phyloP scores from a whole-genome alignment of 2,113 vertebrate species.

The Xiphophorus hellerii region DNA sequence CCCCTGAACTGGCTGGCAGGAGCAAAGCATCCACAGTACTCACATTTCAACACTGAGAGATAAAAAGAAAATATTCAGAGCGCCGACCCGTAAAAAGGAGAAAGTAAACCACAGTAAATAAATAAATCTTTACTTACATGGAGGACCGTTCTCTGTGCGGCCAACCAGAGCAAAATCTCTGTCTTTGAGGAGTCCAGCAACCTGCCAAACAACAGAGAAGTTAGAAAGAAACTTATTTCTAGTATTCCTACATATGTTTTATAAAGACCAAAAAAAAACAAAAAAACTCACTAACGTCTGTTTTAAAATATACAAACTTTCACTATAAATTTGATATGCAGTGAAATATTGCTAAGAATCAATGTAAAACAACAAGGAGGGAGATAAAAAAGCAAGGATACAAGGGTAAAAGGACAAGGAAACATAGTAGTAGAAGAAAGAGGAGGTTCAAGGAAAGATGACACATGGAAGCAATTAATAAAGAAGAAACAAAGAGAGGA shows the following conservation, averaged over 20 bases:
- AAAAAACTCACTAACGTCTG: background rate
- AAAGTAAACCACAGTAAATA: background rate
- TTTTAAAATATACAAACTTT: background rate
- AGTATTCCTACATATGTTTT: background rate
- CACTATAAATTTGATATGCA: background rate
- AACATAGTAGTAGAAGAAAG: too few species aligned
- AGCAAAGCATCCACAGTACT: slow-evolving; percentile 93
- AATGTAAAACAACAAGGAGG: background rate
- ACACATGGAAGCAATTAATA: background rate
- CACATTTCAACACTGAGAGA: slow-evolving; percentile 88
- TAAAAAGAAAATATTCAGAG: background rate
- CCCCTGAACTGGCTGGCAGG: slow-evolving; percentile 92
- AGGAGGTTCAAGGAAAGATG: too few species aligned
- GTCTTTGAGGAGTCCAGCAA: slow-evolving; percentile 81
- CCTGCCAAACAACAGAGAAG: slow-evolving; percentile 65
- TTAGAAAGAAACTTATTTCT: background rate
- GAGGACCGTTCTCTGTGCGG: slow-evolving; percentile 69
- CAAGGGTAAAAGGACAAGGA: background rate
- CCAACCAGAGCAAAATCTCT: slow-evolving; percentile 75
- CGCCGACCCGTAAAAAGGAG: background rate
- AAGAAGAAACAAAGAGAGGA: too few species aligned
- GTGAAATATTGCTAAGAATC: background rate
- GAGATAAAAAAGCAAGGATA: background rate
- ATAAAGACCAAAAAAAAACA: too few species aligned
- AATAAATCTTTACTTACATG: slow-evolving; percentile 59